These are phyloP conservation scores for Yponomeuta malinellus DNA, from an alignment of 2,888 invertebrate species.

Conservation along the genomic window DNA sequence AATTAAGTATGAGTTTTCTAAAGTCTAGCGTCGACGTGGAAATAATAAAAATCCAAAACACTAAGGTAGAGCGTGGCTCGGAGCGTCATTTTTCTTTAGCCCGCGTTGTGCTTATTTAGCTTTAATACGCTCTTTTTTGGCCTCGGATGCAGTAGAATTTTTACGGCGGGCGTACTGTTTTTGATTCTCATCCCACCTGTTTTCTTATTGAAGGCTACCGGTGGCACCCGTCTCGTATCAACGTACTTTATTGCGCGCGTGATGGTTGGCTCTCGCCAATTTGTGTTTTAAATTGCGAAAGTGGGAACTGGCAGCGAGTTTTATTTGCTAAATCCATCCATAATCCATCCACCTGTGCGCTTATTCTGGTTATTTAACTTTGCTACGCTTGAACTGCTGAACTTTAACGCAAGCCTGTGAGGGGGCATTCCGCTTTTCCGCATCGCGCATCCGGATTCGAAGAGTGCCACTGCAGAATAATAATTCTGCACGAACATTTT, in stretches of 20 bases:
- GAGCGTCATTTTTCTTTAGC: constrained; percentile 14
- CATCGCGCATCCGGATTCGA: neutral
- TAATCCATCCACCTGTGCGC: neutral
- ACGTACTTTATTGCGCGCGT: neutral
- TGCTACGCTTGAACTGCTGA: neutral
- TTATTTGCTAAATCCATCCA: neutral
- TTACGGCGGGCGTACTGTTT: neutral
- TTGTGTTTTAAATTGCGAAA: neutral
- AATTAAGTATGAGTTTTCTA: constrained; percentile 15
- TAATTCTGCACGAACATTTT: neutral
- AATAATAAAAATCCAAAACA: constrained; percentile 17
- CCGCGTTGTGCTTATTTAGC: constrained; percentile 32
- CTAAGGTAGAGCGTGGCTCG: constrained; percentile 30
- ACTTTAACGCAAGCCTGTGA: neutral
- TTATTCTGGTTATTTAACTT: neutral
- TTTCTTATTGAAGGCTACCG: neutral
- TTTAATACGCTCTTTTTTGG: constrained; percentile 19
- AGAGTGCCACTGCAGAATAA: neutral
- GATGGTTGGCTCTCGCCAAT: neutral
- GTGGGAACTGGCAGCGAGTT: neutral
- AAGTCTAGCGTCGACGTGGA: constrained; percentile 7
- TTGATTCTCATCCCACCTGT: constrained; percentile 2
- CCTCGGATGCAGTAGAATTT: constrained; percentile 1
- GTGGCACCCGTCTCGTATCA: neutral
- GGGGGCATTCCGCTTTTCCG: neutral